Percentiles rank a stretch among this genome's conserved stretches.
These are phyloP conservation scores for Nannospalax galili DNA, from an alignment of 2,113 vertebrate genomes.

Conservation along the genomic window DNA sequence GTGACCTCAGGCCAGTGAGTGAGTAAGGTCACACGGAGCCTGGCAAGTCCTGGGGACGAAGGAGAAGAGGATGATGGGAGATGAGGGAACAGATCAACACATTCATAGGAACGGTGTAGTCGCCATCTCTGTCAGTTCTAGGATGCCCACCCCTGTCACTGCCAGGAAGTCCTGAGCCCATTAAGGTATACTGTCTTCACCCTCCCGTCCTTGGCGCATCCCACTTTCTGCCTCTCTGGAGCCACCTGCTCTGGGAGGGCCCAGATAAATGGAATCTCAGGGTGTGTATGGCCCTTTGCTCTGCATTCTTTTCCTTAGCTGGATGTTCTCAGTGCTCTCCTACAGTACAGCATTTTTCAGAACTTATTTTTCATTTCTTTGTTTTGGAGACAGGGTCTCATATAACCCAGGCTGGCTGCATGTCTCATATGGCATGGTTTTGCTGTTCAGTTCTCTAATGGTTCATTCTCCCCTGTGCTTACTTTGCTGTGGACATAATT, in stretches of 20 bases:
- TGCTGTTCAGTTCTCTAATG: background rate
- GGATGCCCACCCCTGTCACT: background rate
- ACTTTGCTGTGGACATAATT: background rate
- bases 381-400: background rate
- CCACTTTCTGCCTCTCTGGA: too few species aligned
- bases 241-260: too few species aligned
- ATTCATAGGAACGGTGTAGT: too few species aligned
- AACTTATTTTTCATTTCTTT: background rate
- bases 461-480: background rate
- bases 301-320: background rate
- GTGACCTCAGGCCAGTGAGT: background rate
- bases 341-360: background rate
- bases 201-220: background rate
- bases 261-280: too few species aligned
- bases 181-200: background rate
- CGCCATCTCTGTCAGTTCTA: too few species aligned
- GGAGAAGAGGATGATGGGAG: background rate
- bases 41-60: background rate
- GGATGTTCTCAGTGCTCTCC: background rate
- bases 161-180: background rate
- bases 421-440: background rate
- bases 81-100: background rate
- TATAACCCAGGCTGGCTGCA: background rate
- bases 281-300: background rate
- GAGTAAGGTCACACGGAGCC: background rate